Conservation (phyloP, 2,888 invertebrate genomes). For the Apoderus coryli region DNA sequence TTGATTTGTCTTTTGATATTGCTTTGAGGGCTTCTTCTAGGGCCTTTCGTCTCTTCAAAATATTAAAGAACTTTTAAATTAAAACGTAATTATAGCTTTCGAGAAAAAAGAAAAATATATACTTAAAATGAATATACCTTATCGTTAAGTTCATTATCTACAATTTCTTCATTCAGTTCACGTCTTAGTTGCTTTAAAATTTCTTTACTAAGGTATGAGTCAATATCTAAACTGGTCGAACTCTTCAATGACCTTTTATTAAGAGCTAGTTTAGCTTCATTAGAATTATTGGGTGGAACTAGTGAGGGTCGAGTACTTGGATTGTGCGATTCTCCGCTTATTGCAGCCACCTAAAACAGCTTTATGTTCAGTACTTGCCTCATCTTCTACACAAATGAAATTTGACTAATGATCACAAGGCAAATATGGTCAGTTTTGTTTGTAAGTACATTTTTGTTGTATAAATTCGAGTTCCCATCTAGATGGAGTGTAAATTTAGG, state of each 20-base stretch:
- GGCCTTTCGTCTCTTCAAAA: conserved; percentile 43
- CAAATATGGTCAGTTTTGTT: no score
- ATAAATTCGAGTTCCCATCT: no score
- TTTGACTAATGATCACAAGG: no score
- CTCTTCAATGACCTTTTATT: conserved; percentile 9
- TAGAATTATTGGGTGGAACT: conserved; percentile 30
- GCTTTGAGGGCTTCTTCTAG: conserved; percentile 51
- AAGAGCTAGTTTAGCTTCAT: conserved; percentile 8
- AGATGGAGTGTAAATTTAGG: no score
- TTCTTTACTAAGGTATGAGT: conserved; percentile 42
- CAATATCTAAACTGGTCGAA: conserved; percentile 21
- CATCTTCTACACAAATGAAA: no score
- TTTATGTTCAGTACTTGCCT: no score
- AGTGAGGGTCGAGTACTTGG: conserved; percentile 51
- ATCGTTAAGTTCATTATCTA: conserved; percentile 53
- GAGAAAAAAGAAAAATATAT: conserved; percentile 7
- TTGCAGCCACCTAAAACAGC: conserved; percentile 20
- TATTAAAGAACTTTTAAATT: conserved; percentile 8
- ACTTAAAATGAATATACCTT: conserved; percentile 34
- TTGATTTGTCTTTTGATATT: conserved; percentile 26
- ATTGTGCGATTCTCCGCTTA: conserved; percentile 43
- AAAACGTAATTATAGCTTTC: background rate
- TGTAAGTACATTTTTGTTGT: no score
- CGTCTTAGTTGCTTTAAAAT: conserved; percentile 50
- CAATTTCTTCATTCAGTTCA: conserved; percentile 50